Evolutionary conservation across 2,113 vertebrate genomes (phyloP), one percentile per base, ranked within the genome.

Genomic region (Actenoides lindsayi): DNA sequence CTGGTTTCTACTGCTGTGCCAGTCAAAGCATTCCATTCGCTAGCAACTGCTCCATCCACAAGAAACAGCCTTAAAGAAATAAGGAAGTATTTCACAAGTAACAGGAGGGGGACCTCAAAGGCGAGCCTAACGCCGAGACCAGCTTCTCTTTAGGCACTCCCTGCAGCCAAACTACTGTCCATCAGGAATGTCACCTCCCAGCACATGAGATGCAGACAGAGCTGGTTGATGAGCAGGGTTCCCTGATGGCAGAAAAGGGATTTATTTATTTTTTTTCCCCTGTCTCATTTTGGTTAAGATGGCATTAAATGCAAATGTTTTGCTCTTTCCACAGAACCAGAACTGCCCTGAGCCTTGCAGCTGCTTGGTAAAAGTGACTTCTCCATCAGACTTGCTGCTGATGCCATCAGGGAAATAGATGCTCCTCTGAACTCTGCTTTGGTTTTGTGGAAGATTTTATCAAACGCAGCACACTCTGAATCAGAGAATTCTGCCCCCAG

Each of bases 401-500:
- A 81, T 91, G 83, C 76, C 7, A 0, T 75, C 69, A 87, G 94
- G 77, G 80, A 94, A 92, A 94, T 74, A 69, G 54, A 86, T 84
- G 51, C 33, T 89, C 64, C 83, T 91, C 73, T 95, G 87, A 96
- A 92, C 89, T 78, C 77, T 87, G 67, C 50, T 94, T 88, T 92
- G 50, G 63, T 90, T 94, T 88, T 87, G 64, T 19, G 16, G 56
- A 89, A 93, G 73, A 91, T 87, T 95, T 94, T 71, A 84, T 94
- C 86, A 94, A 90, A 94, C 44, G 86, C 31, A 77, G 64, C 68
- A 86, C 48, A 71, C 81, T 91, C 42, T 39, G 64, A 81, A 83
- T 81, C 80, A 82, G 60, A 94, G 69, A 92, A 84, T 91, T 92
- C 81, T 96, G 68, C 81, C 73, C 69, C 7, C 65, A 91, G 91